Evolutionary conservation across 2,888 invertebrate species (phyloP).

Genomic region (Agriopis marginaria): DNA sequence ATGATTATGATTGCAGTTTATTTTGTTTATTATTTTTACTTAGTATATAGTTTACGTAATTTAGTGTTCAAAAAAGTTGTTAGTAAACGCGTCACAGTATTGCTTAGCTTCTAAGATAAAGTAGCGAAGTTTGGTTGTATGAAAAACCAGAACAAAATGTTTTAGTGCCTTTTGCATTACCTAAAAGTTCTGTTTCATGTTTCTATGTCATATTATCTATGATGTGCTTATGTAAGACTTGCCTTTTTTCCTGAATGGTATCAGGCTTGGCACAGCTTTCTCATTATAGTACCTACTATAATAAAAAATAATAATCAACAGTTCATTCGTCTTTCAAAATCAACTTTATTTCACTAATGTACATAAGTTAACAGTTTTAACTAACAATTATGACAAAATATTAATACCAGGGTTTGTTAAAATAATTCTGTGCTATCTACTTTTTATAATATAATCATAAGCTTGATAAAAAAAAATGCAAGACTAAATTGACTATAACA

Average conservation of each 20-base stretch:
- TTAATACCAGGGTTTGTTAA: no score
- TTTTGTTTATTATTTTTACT: no score
- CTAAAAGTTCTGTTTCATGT: constrained; percentile 15
- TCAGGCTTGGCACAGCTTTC: constrained; percentile 4
- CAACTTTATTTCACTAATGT: not conserved
- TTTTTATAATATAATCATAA: no score
- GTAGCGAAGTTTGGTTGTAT: constrained; percentile 20
- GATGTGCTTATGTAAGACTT: not conserved
- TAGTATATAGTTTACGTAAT: not conserved
- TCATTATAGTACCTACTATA: not conserved
- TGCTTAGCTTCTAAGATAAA: constrained; percentile 25
- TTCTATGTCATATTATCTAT: not conserved
- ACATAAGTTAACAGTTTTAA: no score
- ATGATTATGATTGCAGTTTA: not conserved
- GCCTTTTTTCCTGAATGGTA: not conserved
- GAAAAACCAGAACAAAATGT: constrained; percentile 16
- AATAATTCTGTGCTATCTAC: no score
- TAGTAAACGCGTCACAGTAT: constrained; percentile 22
- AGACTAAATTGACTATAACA: no score
- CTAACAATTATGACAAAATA: no score
- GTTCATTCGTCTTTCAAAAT: not conserved
- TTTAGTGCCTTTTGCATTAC: constrained; percentile 45
- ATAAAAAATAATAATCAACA: not conserved
- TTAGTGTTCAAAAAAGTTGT: constrained; percentile 14
- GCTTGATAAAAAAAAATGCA: no score